Percentiles rank a stretch among this genome's conserved stretches.
These are phyloP conservation scores for Venustaconcha ellipsiformis DNA, from an alignment of 1,140 invertebrate genomes.

Conservation along the genomic window DNA sequence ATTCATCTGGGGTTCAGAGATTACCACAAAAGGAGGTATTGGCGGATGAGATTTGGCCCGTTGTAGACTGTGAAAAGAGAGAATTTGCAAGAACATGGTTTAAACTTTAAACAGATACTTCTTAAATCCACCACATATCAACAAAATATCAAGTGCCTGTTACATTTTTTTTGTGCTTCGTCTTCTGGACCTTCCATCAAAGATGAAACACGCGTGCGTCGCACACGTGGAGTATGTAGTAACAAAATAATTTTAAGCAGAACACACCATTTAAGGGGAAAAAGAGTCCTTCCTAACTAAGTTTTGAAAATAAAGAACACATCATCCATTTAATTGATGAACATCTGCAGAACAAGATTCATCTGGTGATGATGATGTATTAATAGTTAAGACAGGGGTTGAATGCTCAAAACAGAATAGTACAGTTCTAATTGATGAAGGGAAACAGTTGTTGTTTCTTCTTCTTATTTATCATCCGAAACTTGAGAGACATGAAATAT, in stretches of 20 bases:
- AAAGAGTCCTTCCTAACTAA: conserved; percentile 33
- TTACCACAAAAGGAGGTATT: conserved; percentile 28
- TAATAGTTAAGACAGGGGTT: conserved; percentile 35
- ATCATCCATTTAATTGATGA: conserved; percentile 30
- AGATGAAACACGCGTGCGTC: conserved; percentile 20
- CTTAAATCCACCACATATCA: background rate
- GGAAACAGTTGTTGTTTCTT: conserved; percentile 40
- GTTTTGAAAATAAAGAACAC: conserved; percentile 33
- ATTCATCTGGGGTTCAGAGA: conserved; percentile 23
- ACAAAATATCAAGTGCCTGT: background rate
- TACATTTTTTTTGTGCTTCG: conserved; percentile 26
- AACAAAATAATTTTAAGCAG: conserved; percentile 11
- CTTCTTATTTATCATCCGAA: conserved; percentile 24
- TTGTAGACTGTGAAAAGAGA: conserved; percentile 4
- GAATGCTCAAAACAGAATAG: background rate
- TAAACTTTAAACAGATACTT: background rate
- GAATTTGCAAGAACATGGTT: background rate
- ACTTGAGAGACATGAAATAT: background rate
- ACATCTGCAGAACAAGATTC: conserved; percentile 18
- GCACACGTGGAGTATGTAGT: conserved; percentile 10
- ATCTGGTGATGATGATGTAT: conserved; percentile 33
- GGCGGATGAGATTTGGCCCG: conserved; percentile 32
- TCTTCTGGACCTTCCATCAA: conserved; percentile 21
- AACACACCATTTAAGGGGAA: conserved; percentile 15
- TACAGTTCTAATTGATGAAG: conserved; percentile 32